Evolutionary conservation across 2,888 invertebrate species (phyloP).

Genomic region (Dusona sp.): DNA sequence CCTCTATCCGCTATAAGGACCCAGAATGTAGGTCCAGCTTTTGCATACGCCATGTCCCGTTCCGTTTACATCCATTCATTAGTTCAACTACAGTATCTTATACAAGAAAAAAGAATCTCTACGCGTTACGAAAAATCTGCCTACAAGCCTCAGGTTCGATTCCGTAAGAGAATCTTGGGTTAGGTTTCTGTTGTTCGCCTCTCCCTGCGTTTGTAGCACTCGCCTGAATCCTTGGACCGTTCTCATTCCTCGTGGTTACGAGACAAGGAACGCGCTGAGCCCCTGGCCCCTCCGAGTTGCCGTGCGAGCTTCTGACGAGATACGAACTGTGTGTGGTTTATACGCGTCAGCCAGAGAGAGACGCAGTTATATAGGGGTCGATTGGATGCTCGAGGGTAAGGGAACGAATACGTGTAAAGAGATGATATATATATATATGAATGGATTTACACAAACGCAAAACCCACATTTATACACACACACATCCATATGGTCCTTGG

Average conservation of each 20-base stretch:
- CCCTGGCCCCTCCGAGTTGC: conserved; percentile 27
- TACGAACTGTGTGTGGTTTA: conserved; percentile 6
- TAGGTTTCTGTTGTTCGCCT: conserved; percentile 8
- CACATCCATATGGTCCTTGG: not conserved
- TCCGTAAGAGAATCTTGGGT: not conserved
- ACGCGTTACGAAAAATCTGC: not conserved
- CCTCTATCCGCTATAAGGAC: not conserved
- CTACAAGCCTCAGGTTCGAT: not conserved
- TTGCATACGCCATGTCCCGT: not conserved
- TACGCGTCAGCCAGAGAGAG: conserved; percentile 31
- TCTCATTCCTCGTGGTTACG: conserved; percentile 41
- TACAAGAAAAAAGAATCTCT: not conserved
- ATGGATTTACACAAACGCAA: not conserved
- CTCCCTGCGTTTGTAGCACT: not conserved
- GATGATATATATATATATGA: conserved; percentile 33
- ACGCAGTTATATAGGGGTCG: conserved; percentile 45
- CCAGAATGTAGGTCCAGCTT: not conserved
- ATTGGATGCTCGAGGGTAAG: conserved; percentile 53
- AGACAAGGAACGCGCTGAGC: conserved; percentile 11
- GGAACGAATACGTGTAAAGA: conserved; percentile 49
- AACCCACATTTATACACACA: conserved; percentile 1
- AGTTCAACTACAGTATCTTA: not conserved
- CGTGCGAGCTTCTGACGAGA: conserved; percentile 19
- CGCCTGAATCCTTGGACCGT: conserved; percentile 55
- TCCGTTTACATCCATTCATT: not conserved